A percentile compares a stretch with the other conserved stretches of the same genome.
phyloP scores from a whole-genome alignment of 2,888 invertebrate genomes.

The Campoplex capitator region DNA sequence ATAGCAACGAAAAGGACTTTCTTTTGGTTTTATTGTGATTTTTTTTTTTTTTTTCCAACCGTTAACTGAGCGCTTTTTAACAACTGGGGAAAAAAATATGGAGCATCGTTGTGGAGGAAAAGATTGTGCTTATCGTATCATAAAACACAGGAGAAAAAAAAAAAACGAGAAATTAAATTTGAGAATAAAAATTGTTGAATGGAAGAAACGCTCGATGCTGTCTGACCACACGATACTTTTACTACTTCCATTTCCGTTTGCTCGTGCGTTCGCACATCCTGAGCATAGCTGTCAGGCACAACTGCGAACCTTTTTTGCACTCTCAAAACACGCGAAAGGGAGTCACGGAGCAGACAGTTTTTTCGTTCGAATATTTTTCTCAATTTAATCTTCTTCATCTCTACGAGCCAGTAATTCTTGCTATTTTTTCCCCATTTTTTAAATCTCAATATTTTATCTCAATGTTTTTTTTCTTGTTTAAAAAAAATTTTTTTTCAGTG shows the following conservation, averaged over 20 bases:
- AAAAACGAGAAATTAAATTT: conserved; percentile 25
- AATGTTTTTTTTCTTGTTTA: neutral
- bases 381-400: conserved; percentile 6
- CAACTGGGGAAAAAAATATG: neutral
- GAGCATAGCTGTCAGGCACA: conserved; percentile 3
- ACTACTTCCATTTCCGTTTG: conserved; percentile 47
- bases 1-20: neutral
- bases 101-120: neutral
- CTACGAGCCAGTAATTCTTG: conserved; percentile 22
- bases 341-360: neutral
- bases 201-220: conserved; percentile 28
- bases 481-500: neutral
- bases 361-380: conserved; percentile 36
- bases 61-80: neutral
- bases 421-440: neutral
- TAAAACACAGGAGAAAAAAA: neutral
- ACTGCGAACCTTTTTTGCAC: conserved; percentile 9
- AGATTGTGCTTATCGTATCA: neutral
- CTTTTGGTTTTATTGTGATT: neutral
- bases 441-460: neutral
- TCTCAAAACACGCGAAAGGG: conserved; percentile 9
- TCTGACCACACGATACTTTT: conserved; percentile 58
- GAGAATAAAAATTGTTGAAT: neutral
- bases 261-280: conserved; percentile 19
- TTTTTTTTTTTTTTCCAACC: neutral